Conservation (phyloP, 2,113 vertebrate genomes). For the Nyctereutes procyonoides region DNA sequence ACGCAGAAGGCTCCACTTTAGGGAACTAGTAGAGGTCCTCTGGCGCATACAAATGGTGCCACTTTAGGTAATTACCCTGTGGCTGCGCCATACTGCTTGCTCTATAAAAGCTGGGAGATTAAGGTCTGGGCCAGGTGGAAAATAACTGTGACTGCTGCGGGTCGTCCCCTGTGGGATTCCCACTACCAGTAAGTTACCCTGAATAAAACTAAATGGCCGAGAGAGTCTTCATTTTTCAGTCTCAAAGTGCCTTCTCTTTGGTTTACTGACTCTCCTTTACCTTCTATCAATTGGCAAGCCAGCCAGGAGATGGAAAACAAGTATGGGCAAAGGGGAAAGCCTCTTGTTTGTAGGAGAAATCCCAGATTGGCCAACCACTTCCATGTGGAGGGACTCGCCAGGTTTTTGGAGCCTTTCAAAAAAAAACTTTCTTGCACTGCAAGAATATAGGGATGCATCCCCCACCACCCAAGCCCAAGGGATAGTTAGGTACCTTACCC, state of each 20-base stretch:
- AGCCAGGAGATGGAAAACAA: not conserved
- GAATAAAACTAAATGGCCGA: not conserved
- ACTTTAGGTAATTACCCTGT: not conserved
- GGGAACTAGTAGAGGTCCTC: not conserved
- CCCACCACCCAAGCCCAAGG: not conserved
- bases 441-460: not conserved
- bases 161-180: too few species aligned
- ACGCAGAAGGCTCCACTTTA: not conserved
- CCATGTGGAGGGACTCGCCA: not conserved
- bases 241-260: not conserved
- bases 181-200: not conserved
- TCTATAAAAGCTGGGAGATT: not conserved
- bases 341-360: not conserved
- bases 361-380: not conserved
- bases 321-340: not conserved
- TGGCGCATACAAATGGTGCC: not conserved
- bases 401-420: not conserved
- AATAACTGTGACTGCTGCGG: accelerated
- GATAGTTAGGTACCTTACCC: not conserved
- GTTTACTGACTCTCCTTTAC: not conserved
- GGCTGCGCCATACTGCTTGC: not conserved
- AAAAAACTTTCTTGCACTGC: not conserved
- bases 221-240: not conserved
- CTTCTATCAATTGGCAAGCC: not conserved
- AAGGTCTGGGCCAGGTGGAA: not conserved